Conservation (phyloP, 2,797 vertebrate species). For the Enteromius treurensis region DNA sequence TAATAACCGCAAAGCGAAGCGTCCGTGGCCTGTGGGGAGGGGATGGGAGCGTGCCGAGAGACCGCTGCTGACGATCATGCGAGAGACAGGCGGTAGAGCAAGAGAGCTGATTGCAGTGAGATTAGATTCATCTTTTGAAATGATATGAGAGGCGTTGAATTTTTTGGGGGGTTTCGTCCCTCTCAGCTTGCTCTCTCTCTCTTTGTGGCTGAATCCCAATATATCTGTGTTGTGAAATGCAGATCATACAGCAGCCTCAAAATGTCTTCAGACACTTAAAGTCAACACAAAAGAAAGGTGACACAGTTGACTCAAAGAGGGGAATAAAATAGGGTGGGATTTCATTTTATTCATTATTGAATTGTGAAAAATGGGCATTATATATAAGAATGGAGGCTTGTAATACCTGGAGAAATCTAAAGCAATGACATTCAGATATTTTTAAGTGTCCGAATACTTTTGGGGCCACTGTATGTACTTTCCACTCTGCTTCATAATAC, state of each 20-base stretch:
- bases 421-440: background rate
- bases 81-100: conserved; percentile 52
- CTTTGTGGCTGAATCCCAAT: background rate
- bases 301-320: background rate
- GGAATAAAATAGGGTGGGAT: background rate
- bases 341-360: conserved; percentile 11
- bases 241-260: conserved; percentile 2
- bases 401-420: background rate
- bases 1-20: conserved; percentile 64
- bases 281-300: background rate
- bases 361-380: conserved; percentile 18
- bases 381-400: background rate
- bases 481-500: conserved; percentile 39
- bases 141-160: conserved; percentile 51
- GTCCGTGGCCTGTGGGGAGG: conserved; percentile 48
- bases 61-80: conserved; percentile 53
- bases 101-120: conserved; percentile 58
- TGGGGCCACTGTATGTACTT: conserved; percentile 7
- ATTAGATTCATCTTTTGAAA: conserved; percentile 64
- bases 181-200: conserved; percentile 46
- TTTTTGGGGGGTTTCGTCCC: conserved; percentile 45
- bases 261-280: conserved; percentile 23
- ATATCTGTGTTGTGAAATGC: conserved; percentile 27
- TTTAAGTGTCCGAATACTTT: conserved; percentile 13
- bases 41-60: conserved; percentile 42